Evolutionary conservation across 2,888 invertebrate species (phyloP).

Genomic region (Protophormia terraenovae): DNA sequence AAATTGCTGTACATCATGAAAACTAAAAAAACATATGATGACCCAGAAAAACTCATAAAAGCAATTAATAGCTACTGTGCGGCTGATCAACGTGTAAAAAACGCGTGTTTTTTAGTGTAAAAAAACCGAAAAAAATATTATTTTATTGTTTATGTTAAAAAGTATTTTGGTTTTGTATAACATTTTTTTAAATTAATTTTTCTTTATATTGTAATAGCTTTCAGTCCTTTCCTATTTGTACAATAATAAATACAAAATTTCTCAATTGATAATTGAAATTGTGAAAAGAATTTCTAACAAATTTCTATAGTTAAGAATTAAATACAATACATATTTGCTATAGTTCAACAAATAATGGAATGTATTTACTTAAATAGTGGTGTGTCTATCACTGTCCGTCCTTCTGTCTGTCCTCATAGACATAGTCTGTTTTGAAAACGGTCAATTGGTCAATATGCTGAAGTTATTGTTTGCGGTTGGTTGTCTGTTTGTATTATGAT

Average conservation of each 20-base stretch:
- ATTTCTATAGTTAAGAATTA: constrained; percentile 6
- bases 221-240: no score
- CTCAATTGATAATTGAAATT: constrained; percentile 38
- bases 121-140: not conserved
- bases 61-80: not conserved
- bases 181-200: no score
- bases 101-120: not conserved
- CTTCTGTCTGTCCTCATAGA: no score
- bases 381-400: not conserved
- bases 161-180: no score
- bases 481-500: not conserved
- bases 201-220: no score
- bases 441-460: constrained; percentile 51
- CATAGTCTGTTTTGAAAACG: constrained; percentile 30
- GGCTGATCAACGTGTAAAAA: not conserved
- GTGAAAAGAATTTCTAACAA: not conserved
- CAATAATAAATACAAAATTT: no score
- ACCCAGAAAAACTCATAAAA: constrained; percentile 57
- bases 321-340: not conserved
- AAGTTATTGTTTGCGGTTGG: not conserved
- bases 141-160: not conserved
- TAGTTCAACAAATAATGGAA: no score
- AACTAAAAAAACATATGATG: constrained; percentile 27
- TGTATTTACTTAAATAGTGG: not conserved
- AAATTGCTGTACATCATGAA: not conserved